Evolutionary conservation across 2,797 vertebrate genomes (phyloP).

Genomic region (Gila robusta): DNA sequence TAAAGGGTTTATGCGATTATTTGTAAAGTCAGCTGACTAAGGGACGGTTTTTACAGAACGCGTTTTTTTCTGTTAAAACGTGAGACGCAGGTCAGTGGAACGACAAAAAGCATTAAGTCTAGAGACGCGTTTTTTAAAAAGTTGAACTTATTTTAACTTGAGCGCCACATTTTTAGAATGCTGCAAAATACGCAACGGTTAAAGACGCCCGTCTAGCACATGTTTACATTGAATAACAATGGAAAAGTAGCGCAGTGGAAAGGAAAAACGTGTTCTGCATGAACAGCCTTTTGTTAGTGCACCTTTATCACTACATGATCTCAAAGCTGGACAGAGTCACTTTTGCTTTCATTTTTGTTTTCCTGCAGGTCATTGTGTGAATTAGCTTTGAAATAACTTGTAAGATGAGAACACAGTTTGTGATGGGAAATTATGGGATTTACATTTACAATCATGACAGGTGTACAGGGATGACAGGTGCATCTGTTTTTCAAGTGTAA

Average conservation of each 20-base stretch:
- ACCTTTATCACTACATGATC: not conserved
- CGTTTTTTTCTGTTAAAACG: too few species aligned
- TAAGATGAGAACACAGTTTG: not conserved
- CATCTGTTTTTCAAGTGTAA: not conserved
- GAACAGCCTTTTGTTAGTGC: not conserved
- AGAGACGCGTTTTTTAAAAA: too few species aligned
- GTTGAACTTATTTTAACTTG: too few species aligned
- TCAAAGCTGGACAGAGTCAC: not conserved
- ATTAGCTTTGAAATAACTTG: not conserved
- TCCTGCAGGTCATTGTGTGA: not conserved
- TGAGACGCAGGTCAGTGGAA: too few species aligned
- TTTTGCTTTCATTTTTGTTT: not conserved
- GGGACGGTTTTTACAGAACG: accelerated
- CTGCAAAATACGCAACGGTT: too few species aligned
- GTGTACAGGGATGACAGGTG: not conserved
- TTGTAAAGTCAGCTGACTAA: too few species aligned
- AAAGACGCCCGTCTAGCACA: too few species aligned
- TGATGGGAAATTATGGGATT: not conserved
- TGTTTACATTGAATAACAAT: too few species aligned
- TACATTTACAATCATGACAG: not conserved
- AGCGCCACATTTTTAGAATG: too few species aligned
- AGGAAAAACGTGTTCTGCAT: not conserved
- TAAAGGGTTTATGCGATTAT: too few species aligned
- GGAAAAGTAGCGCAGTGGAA: too few species aligned
- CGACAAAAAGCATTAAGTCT: too few species aligned